Evolutionary conservation across 2,113 vertebrate species (phyloP).

Genomic region (Strix uralensis): DNA sequence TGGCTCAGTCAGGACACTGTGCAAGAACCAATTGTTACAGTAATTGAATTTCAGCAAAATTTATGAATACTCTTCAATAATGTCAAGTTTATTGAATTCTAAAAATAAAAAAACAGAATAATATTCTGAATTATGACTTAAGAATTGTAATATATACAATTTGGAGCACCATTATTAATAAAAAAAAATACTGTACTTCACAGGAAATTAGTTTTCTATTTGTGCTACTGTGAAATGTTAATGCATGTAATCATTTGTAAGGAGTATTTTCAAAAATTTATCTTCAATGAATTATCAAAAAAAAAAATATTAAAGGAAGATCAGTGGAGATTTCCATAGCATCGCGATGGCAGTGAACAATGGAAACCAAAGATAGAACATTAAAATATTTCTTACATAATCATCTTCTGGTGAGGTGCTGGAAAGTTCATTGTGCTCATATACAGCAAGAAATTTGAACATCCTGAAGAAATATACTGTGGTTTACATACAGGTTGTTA

Average conservation of each 20-base stretch:
- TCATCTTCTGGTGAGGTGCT: neutral
- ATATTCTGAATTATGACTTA: constrained; percentile 9
- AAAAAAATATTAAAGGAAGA: neutral
- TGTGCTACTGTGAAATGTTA: constrained; percentile 14
- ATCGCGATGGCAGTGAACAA: neutral
- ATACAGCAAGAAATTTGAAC: neutral
- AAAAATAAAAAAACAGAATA: constrained; percentile 37
- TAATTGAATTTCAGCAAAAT: constrained; percentile 3
- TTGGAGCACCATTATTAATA: constrained; percentile 6
- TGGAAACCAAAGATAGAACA: neutral
- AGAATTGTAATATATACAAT: constrained; percentile 16
- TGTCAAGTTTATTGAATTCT: constrained; percentile 41
- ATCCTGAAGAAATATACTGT: neutral
- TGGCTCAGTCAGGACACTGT: neutral
- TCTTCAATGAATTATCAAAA: neutral
- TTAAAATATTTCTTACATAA: neutral
- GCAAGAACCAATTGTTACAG: constrained; percentile 4
- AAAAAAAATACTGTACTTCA: constrained; percentile 5
- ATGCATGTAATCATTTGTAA: neutral
- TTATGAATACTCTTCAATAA: constrained; percentile 2
- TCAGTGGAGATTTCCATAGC: neutral
- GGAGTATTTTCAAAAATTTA: neutral
- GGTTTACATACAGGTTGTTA: neutral
- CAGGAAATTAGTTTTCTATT: constrained; percentile 52
- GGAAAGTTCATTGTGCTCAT: neutral